phyloP scores from a whole-genome alignment of 1,140 invertebrate species.

The Rhagoletis pomonella region DNA sequence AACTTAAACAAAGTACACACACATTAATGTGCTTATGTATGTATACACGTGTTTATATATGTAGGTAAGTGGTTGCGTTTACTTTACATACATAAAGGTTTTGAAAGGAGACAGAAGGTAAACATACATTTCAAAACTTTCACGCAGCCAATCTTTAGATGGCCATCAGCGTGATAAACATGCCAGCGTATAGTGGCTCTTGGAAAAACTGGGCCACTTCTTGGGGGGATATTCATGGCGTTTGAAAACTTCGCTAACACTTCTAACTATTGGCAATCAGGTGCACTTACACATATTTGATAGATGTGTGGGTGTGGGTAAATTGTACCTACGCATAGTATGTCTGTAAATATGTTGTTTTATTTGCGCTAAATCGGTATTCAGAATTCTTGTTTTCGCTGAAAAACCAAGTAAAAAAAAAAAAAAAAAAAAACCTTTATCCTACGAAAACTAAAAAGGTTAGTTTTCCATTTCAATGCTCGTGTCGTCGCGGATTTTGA shows the following conservation, averaged over 20 bases:
- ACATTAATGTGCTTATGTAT: too few species aligned
- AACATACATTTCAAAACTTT: neutral
- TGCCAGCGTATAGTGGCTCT: neutral
- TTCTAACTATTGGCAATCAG: neutral
- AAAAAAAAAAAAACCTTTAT: too few species aligned
- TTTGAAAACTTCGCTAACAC: neutral
- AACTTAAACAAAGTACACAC: too few species aligned
- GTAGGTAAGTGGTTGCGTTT: neutral
- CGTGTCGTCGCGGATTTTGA: neutral
- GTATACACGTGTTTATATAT: neutral
- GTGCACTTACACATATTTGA: neutral
- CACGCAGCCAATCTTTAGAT: slow-evolving; percentile 28
- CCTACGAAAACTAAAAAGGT: neutral
- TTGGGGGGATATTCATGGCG: neutral
- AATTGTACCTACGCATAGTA: too few species aligned
- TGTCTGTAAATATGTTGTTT: too few species aligned
- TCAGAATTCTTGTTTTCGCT: neutral
- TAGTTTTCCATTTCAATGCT: neutral
- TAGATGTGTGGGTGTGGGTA: neutral
- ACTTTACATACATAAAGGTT: neutral
- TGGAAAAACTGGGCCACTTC: neutral
- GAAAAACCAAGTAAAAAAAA: slow-evolving; percentile 1
- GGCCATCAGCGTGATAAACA: slow-evolving; percentile 39
- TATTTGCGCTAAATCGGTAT: neutral
- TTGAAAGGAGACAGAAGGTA: neutral